Evolutionary conservation across 2,888 invertebrate species (phyloP).

Genomic region (Nemapogon koenigi): DNA sequence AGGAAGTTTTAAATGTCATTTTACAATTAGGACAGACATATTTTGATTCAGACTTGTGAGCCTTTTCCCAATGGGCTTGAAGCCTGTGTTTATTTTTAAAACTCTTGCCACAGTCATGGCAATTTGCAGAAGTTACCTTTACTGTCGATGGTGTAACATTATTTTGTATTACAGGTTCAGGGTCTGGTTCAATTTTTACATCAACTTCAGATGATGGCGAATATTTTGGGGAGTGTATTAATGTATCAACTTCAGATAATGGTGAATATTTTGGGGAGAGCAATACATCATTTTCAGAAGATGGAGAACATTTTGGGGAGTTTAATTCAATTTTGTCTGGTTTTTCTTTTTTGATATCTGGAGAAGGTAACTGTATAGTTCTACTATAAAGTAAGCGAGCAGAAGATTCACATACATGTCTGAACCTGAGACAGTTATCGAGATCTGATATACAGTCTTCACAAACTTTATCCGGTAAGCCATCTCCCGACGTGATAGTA

Average conservation of each 20-base stretch:
- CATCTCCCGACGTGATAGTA: slow-evolving; percentile 32
- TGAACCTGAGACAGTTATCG: slow-evolving; percentile 35
- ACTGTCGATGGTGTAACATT: background rate
- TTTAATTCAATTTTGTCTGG: too few relatives aligned
- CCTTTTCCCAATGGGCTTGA: slow-evolving; percentile 5
- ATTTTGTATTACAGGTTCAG: background rate
- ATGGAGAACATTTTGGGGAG: too few relatives aligned
- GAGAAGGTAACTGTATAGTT: too few relatives aligned
- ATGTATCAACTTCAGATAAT: too few relatives aligned
- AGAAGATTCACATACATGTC: slow-evolving; percentile 31
- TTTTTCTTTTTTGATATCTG: too few relatives aligned
- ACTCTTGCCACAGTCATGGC: slow-evolving; percentile 4
- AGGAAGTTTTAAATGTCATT: slow-evolving; percentile 3
- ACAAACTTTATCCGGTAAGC: slow-evolving; percentile 40
- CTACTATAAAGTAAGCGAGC: too few relatives aligned
- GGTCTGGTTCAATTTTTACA: background rate
- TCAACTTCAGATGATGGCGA: background rate
- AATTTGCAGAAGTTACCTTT: background rate
- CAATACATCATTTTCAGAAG: too few relatives aligned
- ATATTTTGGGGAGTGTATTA: too few relatives aligned
- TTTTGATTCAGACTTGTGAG: background rate
- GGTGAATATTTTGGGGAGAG: too few relatives aligned
- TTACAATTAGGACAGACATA: slow-evolving; percentile 2
- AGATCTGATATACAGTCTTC: slow-evolving; percentile 34
- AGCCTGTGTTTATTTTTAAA: slow-evolving; percentile 8